Base-by-base conservation (phyloP, 64 coral and sea anemone species). In the Cladopsammia gracilis region DNA sequence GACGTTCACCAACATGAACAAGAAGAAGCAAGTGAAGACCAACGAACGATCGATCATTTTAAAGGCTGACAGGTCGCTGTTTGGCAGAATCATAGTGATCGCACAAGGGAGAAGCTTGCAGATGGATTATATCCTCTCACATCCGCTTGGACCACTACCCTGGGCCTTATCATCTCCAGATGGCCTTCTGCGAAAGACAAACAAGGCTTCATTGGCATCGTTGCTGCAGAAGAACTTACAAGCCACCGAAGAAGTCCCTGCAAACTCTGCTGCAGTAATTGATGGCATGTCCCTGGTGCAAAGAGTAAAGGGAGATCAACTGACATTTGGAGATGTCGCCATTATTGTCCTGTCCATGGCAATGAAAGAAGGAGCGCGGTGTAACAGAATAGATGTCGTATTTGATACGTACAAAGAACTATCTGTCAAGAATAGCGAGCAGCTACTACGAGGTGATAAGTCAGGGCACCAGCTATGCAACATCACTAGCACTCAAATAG, bases 251-350 rank as follows among this genome's bases (percentile, higher is more conserved):
- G 48, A 24, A 52, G 8, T 73, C 16, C 85, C 68, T 26, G 66
- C 20, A n/a, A 62, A 83, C 25, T 71, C 22, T 25, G 67, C 90
- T 25, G 20, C 43, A 54, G 50, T 87, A 15, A 79, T 91, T 70
- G 88, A 90, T 86, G 80, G 88, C 14, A 90, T 91, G 79, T 54
- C 61, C 23, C 18, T 94, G 11, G 86, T 94, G 54, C 92, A 89
- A 60, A 71, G 60, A 44, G 16, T 86, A 50, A 86, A 82, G 48
- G 92, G 53, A 49, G 73, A 88, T 44, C 47, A 88, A 70, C 22
- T 68, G 52, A 81, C 92, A 25, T 94, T 94, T 82, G 75, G 78
- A 26, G 77, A 88, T 46, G 57, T 88, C 51, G 85, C 92, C 26
- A 34, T 69, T 19, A 69, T 9, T 52, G 51, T 94, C 51, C 74